These are phyloP conservation scores for Zootermopsis nevadensis DNA, from an alignment of 2,888 invertebrate species.

Conservation along the genomic window DNA sequence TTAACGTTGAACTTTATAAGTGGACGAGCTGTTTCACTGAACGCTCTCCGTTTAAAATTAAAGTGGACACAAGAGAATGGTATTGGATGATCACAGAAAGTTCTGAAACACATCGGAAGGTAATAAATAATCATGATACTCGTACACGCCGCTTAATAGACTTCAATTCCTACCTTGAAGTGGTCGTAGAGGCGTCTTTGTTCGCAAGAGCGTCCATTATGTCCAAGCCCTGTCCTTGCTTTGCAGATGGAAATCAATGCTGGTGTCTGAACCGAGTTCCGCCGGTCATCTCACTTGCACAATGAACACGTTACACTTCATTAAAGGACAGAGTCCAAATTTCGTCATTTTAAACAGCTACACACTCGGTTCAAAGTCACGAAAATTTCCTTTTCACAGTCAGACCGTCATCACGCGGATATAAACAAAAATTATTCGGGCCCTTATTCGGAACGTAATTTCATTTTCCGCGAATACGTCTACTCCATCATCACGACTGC, in stretches of 20 bases:
- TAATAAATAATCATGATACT: neutral
- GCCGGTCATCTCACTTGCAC: neutral
- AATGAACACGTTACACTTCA: neutral
- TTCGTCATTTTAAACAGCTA: neutral
- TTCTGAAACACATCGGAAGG: neutral
- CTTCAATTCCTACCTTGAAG: neutral
- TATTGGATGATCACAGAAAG: no score
- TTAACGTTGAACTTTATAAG: no score
- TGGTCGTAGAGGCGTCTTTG: neutral
- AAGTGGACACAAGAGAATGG: no score
- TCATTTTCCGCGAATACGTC: no score
- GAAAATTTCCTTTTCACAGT: neutral
- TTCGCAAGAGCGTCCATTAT: neutral
- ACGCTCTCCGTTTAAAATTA: no score
- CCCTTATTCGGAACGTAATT: no score
- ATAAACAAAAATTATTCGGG: no score
- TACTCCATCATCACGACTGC: no score
- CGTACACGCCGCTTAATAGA: neutral
- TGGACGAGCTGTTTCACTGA: no score
- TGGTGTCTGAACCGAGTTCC: neutral
- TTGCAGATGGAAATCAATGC: neutral
- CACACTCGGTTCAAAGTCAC: neutral
- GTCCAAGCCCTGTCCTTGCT: no score
- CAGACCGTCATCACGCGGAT: no score
- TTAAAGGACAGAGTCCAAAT: neutral